Percentiles rank a stretch among this genome's conserved stretches.
phyloP scores from a whole-genome alignment of 2,888 invertebrate genomes.

The Malacosoma neustria region DNA sequence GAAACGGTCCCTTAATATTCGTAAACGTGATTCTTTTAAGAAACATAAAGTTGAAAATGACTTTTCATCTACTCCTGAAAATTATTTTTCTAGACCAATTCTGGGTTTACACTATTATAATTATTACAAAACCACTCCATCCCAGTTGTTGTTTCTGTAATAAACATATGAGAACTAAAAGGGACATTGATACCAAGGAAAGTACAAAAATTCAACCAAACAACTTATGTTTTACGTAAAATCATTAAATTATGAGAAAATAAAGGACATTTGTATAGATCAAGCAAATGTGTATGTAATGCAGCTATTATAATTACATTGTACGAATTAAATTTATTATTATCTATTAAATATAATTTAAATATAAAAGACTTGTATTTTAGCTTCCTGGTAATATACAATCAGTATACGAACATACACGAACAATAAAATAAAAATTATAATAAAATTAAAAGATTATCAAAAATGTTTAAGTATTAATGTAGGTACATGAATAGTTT shows the following conservation, averaged over 20 bases:
- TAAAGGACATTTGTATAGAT: not conserved
- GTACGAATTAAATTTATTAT: not conserved
- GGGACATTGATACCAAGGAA: slow-evolving; percentile 9
- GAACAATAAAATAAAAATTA: not conserved
- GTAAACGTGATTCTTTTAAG: slow-evolving; percentile 28
- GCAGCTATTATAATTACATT: not conserved
- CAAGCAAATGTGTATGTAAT: not conserved
- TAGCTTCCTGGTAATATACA: not conserved
- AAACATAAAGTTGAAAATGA: slow-evolving; percentile 2
- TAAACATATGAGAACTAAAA: slow-evolving; percentile 21
- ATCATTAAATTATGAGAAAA: not conserved
- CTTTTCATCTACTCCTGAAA: not conserved
- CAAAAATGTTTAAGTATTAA: not conserved
- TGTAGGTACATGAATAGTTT: not conserved
- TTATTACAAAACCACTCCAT: slow-evolving; percentile 2
- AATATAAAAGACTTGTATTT: not conserved
- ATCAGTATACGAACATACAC: no score
- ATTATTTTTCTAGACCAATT: not conserved
- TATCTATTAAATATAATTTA: not conserved
- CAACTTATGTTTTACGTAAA: not conserved
- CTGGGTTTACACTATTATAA: not conserved
- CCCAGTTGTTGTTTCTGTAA: slow-evolving; percentile 18
- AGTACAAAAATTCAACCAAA: not conserved
- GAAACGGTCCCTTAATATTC: slow-evolving; percentile 40
- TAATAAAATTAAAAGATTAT: no score